Evolutionary conservation across 2,113 vertebrate genomes (phyloP).

Genomic region (Hippopotamus amphibius): DNA sequence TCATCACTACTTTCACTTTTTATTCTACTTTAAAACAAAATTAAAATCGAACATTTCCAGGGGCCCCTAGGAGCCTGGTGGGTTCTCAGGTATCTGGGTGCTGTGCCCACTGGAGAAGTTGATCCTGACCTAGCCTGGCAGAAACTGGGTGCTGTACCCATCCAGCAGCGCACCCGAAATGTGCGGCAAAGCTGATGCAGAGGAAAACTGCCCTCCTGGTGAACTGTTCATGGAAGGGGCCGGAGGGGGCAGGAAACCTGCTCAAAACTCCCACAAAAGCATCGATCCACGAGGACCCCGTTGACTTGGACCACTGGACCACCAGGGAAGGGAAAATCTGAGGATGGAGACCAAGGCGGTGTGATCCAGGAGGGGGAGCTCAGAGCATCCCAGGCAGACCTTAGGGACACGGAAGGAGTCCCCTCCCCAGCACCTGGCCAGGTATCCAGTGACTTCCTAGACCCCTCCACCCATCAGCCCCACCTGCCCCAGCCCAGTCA

Average conservation of each 20-base stretch:
- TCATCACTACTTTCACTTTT: too few relatives aligned
- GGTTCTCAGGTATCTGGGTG: not conserved
- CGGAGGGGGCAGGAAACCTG: not conserved
- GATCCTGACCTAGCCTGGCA: too few relatives aligned
- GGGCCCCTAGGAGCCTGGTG: not conserved
- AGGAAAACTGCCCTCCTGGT: too few relatives aligned
- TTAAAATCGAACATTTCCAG: not conserved
- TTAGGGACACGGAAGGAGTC: too few relatives aligned
- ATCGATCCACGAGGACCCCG: fast-evolving
- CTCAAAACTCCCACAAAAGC: not conserved
- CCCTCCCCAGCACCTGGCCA: not conserved
- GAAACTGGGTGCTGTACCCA: fast-evolving
- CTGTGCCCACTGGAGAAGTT: fast-evolving
- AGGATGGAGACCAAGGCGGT: not conserved
- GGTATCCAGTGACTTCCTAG: not conserved
- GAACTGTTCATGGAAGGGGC: fast-evolving
- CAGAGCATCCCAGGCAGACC: fast-evolving
- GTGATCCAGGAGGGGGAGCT: fast-evolving
- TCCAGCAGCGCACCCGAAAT: fast-evolving
- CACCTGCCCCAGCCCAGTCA: not conserved
- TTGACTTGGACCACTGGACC: fast-evolving
- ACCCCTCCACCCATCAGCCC: not conserved
- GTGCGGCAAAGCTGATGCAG: fast-evolving
- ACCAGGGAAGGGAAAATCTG: fast-evolving
- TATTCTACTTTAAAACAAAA: not conserved